Evolutionary conservation across 2,888 invertebrate species (phyloP).

Genomic region (Sepiola atlantica): DNA sequence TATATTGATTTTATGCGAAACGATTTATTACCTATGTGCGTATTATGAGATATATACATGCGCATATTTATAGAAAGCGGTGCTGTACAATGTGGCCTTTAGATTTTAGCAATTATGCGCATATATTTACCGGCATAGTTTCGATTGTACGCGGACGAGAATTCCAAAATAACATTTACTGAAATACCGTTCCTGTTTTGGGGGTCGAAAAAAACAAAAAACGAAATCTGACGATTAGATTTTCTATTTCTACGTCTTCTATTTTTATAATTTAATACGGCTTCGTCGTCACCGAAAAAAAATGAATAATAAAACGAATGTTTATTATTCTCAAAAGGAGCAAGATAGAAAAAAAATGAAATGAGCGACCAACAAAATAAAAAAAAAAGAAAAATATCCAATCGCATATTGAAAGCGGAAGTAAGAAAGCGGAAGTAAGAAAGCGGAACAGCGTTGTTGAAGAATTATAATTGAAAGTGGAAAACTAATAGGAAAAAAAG

Average conservation of each 20-base stretch:
- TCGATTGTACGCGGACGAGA: background rate
- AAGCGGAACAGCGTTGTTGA: background rate
- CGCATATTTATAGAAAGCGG: background rate
- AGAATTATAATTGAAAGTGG: background rate
- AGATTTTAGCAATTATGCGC: background rate
- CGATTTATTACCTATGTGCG: background rate
- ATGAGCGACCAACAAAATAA: background rate
- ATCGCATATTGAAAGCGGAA: background rate
- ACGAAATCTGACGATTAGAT: background rate
- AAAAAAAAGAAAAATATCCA: background rate
- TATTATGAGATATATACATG: background rate
- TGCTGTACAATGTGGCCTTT: background rate
- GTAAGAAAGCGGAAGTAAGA: background rate
- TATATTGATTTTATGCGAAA: no score
- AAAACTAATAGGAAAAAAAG: background rate
- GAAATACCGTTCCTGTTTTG: constrained; percentile 32
- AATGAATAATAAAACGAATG: no score
- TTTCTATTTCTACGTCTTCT: background rate
- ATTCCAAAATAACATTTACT: background rate
- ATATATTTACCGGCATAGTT: background rate
- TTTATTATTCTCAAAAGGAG: background rate
- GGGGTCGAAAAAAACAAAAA: background rate
- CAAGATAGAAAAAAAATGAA: background rate
- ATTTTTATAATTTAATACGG: constrained; percentile 8
- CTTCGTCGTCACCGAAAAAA: background rate